Percentiles rank a stretch among this genome's conserved stretches.
These are phyloP conservation scores for Phrynocephalus guinanensis DNA, from an alignment of 2,797 vertebrate genomes.

Conservation along the genomic window DNA sequence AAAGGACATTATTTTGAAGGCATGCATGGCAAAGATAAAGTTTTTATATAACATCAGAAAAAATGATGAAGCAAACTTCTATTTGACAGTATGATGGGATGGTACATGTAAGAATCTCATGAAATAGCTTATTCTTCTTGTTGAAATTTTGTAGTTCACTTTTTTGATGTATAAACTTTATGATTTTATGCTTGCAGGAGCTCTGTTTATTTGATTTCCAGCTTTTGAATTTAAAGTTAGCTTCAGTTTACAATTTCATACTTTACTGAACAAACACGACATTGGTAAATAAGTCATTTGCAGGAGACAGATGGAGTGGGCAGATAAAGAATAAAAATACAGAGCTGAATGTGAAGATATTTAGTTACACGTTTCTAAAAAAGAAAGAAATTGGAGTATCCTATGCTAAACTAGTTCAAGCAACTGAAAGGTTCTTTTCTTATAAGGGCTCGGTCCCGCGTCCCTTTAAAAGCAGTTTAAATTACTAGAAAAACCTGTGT, in stretches of 20 bases:
- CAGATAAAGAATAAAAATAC: neutral
- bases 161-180: neutral
- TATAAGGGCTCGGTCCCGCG: too few relatives aligned
- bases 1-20: neutral
- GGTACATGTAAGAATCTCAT: neutral
- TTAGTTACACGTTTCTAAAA: neutral
- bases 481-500: too few relatives aligned
- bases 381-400: neutral
- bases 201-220: neutral
- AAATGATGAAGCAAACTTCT: neutral
- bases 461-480: too few relatives aligned
- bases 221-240: constrained; percentile 14
- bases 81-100: neutral
- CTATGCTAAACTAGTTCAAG: neutral
- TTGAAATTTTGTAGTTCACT: neutral
- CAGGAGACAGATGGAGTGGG: too few relatives aligned
- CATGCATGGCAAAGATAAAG: neutral
- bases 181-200: neutral
- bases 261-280: constrained; percentile 18
- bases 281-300: neutral
- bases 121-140: neutral
- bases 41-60: neutral
- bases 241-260: constrained; percentile 14
- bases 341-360: neutral
- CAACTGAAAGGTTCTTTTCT: constrained; percentile 23